Evolutionary conservation across 2,113 vertebrate genomes (phyloP), one percentile per base, ranked within the genome.

Genomic region (Corythornis madagascariensis): DNA sequence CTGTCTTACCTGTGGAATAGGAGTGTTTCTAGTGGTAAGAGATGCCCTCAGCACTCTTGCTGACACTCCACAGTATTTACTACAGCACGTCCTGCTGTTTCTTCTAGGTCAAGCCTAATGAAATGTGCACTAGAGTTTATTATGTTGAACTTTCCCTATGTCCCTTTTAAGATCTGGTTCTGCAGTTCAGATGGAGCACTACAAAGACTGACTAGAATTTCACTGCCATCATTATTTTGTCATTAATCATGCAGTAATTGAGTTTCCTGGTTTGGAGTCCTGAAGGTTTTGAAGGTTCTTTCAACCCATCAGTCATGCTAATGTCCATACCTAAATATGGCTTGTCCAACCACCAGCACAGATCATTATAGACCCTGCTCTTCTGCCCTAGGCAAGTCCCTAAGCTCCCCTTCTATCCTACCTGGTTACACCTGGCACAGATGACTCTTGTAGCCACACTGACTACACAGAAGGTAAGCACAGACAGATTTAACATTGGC

Each of bases 261-360:
- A 22, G 56, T 83, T 94, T 95, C 72, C 64, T 60, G 72, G 92
- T 95, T 83, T 64, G 56, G 56, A 88, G 35, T 60, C 38, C 52
- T 91, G 56, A 47, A 76, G 20, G 56, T 76, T 89, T 80, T 73
- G 75, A 77, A 35, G 82, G 60, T 89, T 89, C 47, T 86, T 91
- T 63, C 72, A 83, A 55, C 12, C 40, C 24, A 40, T 70, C 45
- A 67, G 48, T 89, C 57, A 82, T 40, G 16, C 35, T 71, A 66
- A 83, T 40, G 57, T 56, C 61, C 2, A 2, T 31, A 56, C 3
- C 42, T 29, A 74, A 89, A 61, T n/a, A 47, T 0, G 0, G 16
- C 61, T 86, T 91, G 31, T 55, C 56, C 8, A 19, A 52, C 33
- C 59, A 86, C 67, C 1, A 1, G 47, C 65, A 90, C 47, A 66